Conservation (phyloP, 2,797 vertebrate species). For the Delichon dasypus region DNA sequence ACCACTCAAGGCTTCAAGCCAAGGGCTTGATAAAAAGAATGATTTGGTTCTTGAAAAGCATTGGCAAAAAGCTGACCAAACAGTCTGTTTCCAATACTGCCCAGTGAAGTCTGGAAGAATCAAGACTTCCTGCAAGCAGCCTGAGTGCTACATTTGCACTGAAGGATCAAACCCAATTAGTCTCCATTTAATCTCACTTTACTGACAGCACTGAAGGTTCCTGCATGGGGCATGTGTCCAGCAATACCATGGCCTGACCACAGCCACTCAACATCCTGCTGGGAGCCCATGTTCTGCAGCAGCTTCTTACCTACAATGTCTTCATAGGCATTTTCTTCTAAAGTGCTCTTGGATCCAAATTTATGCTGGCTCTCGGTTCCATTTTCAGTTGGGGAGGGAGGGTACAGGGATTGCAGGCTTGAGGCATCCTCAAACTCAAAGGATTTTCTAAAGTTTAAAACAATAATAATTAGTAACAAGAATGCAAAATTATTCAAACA, state of each 20-base stretch:
- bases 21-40: conserved; percentile 12
- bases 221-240: not conserved
- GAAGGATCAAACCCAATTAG: not conserved
- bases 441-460: conserved; percentile 84
- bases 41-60: not conserved
- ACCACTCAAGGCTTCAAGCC: conserved; percentile 3
- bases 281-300: not conserved
- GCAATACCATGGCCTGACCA: not conserved
- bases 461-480: not conserved
- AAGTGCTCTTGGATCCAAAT: conserved; percentile 93
- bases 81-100: conserved; percentile 15
- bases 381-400: conserved; percentile 89
- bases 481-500: not conserved
- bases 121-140: not conserved
- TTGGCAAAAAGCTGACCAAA: not conserved
- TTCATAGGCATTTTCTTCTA: conserved; percentile 98
- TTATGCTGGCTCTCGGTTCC: conserved; percentile 86
- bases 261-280: not conserved
- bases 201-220: not conserved
- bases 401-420: conserved; percentile 86
- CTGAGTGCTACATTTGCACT: not conserved
- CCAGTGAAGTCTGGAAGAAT: not conserved
- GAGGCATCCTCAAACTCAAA: conserved; percentile 91
- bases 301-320: conserved; percentile 93
- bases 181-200: not conserved